Percentiles rank a stretch among this genome's conserved stretches.
These are phyloP conservation scores for Montipora efflorescens DNA, from an alignment of 64 coral and sea anemone species.

Conservation along the genomic window DNA sequence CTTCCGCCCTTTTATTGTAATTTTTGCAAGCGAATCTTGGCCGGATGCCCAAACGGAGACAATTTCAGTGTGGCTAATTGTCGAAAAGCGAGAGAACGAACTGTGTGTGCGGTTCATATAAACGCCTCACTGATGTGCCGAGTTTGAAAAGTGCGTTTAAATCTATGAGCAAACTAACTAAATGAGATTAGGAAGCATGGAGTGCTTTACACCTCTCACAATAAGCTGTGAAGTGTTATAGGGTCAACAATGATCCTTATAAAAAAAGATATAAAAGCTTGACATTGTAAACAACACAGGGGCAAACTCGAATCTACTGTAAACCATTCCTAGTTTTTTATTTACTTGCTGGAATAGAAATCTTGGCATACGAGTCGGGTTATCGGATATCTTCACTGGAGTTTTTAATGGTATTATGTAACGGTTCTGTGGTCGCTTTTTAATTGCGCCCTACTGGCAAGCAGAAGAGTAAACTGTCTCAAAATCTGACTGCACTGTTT, in stretches of 20 bases:
- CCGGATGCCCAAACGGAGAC: constrained; percentile 20
- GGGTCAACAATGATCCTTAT: constrained; percentile 22
- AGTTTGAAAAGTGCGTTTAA: constrained; percentile 43
- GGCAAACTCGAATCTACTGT: not conserved
- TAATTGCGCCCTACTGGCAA: constrained; percentile 89
- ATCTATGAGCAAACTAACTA: constrained; percentile 39
- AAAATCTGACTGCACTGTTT: not conserved
- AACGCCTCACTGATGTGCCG: not conserved
- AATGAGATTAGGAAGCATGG: constrained; percentile 57
- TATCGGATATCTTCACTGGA: constrained; percentile 22
- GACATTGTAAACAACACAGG: constrained; percentile 11
- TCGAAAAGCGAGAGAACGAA: constrained; percentile 16
- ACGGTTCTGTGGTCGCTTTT: constrained; percentile 69
- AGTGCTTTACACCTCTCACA: constrained; percentile 33
- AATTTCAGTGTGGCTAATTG: constrained; percentile 17
- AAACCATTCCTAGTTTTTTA: not conserved
- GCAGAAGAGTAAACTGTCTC: constrained; percentile 20
- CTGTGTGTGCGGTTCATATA: not conserved
- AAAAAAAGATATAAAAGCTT: not conserved
- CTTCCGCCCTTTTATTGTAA: constrained; percentile 63
- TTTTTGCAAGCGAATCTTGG: constrained; percentile 39
- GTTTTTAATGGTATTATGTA: constrained; percentile 17
- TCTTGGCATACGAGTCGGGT: not conserved
- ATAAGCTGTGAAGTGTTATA: constrained; percentile 29
- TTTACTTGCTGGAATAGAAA: not conserved